Percentiles rank a stretch among this genome's conserved stretches.
phyloP scores from a whole-genome alignment of 2,797 vertebrate genomes.

The Spea hammondii region DNA sequence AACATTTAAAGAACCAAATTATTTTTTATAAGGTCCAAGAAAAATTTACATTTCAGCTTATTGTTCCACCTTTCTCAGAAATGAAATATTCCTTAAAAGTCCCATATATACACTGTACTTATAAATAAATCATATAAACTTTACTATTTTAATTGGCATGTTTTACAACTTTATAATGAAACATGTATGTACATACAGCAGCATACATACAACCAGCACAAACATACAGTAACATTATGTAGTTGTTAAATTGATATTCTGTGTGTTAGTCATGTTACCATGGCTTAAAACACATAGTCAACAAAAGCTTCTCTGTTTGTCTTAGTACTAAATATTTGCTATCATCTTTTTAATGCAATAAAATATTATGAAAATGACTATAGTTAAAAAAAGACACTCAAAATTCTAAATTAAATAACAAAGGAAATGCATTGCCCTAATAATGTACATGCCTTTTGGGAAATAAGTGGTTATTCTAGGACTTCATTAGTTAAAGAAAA shows the following conservation, averaged over 20 bases:
- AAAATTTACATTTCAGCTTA: no score
- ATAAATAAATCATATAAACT: no score
- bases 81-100: no score
- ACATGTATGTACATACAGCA: background rate
- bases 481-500: background rate
- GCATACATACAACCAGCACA: background rate
- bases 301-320: no score
- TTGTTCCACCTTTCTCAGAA: no score
- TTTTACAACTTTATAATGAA: background rate
- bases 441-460: background rate
- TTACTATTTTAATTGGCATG: background rate
- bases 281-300: constrained; percentile 22
- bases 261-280: constrained; percentile 13
- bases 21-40: no score
- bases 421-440: background rate
- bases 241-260: constrained; percentile 3
- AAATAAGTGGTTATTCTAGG: background rate
- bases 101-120: no score
- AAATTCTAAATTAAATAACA: constrained; percentile 4
- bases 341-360: no score
- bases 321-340: background rate
- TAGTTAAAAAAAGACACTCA: background rate
- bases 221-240: background rate
- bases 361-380: background rate
- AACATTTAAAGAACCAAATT: no score